These are phyloP conservation scores for Pholis gunnellus DNA, from an alignment of 2,113 vertebrate species.

Conservation along the genomic window DNA sequence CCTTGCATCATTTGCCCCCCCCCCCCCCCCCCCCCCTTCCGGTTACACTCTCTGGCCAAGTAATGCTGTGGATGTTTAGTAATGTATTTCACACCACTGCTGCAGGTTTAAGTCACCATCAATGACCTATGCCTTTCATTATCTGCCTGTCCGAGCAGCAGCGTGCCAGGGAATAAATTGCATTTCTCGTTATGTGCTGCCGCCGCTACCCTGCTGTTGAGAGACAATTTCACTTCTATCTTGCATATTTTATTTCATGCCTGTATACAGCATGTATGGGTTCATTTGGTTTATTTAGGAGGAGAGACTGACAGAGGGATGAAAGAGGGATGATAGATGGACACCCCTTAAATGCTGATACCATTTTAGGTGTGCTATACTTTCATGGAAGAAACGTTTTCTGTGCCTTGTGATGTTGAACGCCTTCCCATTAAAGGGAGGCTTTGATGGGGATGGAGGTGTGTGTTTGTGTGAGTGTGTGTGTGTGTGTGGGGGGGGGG, in stretches of 20 bases:
- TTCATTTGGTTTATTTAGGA: slow-evolving; percentile 49
- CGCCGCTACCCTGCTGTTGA: slow-evolving; percentile 69
- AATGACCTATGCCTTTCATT: slow-evolving; percentile 99
- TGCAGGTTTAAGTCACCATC: slow-evolving; percentile 97
- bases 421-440: slow-evolving; percentile 51
- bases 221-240: slow-evolving; percentile 79
- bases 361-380: slow-evolving; percentile 48
- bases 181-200: slow-evolving; percentile 94
- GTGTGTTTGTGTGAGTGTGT: neutral
- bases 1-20: slow-evolving; percentile 78
- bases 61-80: slow-evolving; percentile 94
- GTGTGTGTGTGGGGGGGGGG: neutral
- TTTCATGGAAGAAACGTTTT: slow-evolving; percentile 47
- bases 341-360: slow-evolving; percentile 61
- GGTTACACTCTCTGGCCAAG: slow-evolving; percentile 88
- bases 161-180: slow-evolving; percentile 99
- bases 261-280: slow-evolving; percentile 46
- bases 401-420: slow-evolving; percentile 60
- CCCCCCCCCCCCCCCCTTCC: slow-evolving; percentile 41
- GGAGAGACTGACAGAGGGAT: slow-evolving; percentile 13
- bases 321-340: slow-evolving; percentile 10
- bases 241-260: slow-evolving; percentile 71
- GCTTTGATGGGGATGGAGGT: slow-evolving; percentile 49
- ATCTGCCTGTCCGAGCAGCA: slow-evolving; percentile 95
- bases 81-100: slow-evolving; percentile 95